phyloP scores from a whole-genome alignment of 2,113 vertebrate genomes.

The Nothobranchius furzeri region DNA sequence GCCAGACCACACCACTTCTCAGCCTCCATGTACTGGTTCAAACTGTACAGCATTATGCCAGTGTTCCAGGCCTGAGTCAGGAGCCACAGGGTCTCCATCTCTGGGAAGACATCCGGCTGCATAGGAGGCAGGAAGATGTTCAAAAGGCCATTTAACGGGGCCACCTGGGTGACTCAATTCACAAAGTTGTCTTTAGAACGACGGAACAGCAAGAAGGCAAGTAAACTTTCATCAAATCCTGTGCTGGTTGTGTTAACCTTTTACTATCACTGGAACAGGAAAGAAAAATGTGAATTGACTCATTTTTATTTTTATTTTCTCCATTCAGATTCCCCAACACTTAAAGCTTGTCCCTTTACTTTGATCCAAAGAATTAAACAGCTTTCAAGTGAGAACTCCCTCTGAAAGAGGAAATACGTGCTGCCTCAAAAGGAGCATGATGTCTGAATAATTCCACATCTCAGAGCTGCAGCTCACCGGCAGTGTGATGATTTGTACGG shows the following conservation, averaged over 20 bases:
- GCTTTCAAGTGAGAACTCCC: conserved; percentile 54
- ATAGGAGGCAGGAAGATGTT: conserved; percentile 34
- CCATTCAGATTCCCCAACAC: conserved; percentile 37
- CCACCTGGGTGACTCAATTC: conserved; percentile 39
- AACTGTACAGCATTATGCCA: conserved; percentile 84
- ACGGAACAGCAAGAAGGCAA: conserved; percentile 14
- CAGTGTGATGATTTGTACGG: conserved; percentile 67
- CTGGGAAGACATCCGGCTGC: conserved; percentile 81
- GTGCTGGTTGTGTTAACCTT: conserved; percentile 39
- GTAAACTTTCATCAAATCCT: conserved; percentile 38
- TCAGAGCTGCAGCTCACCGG: conserved; percentile 65
- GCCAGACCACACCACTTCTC: conserved; percentile 89
- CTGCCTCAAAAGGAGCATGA: conserved; percentile 51
- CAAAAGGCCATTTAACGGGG: conserved; percentile 33
- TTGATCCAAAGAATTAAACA: conserved; percentile 60
- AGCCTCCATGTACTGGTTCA: conserved; percentile 80
- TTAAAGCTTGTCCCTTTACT: conserved; percentile 62
- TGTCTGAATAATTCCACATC: conserved; percentile 67
- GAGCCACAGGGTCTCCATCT: conserved; percentile 89
- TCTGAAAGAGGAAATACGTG: conserved; percentile 63
- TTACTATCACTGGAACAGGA: conserved; percentile 14
- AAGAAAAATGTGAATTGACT: conserved; percentile 30
- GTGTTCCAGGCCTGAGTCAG: conserved; percentile 92
- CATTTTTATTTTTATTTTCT: conserved; percentile 27
- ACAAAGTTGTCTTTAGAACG: conserved; percentile 22